Conservation (phyloP, 2,113 vertebrate species). For the Nettapus auritus region DNA sequence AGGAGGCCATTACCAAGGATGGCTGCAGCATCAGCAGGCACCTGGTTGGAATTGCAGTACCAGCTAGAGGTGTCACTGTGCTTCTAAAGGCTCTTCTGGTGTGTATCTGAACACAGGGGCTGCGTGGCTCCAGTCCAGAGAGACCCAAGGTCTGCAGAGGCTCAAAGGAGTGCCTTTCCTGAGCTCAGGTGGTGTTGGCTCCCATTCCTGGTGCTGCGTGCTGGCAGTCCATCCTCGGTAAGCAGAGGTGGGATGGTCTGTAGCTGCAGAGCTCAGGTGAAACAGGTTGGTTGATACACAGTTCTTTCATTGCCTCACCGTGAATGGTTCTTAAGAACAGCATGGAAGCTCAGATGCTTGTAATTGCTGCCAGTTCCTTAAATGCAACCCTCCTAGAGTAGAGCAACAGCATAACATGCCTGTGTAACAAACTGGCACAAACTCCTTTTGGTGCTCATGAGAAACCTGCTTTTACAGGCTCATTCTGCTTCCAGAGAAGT, state of each 20-base stretch:
- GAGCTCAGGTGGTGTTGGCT: neutral
- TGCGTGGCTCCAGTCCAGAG: neutral
- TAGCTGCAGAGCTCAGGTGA: neutral
- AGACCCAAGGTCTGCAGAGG: neutral
- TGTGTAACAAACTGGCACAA: neutral
- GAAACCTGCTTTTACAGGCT: neutral
- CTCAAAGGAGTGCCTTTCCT: neutral
- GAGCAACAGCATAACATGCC: neutral
- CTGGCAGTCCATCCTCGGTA: neutral
- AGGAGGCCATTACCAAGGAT: neutral
- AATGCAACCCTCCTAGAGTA: neutral
- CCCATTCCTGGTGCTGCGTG: neutral
- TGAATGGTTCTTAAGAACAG: neutral
- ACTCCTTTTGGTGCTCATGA: neutral
- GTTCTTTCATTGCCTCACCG: neutral
- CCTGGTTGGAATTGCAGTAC: neutral
- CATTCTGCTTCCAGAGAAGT: accelerated
- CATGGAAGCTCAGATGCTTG: neutral
- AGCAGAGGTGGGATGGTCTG: neutral
- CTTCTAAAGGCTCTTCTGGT: neutral
- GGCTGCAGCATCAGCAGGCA: neutral
- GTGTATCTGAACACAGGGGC: neutral
- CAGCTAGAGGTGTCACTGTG: neutral
- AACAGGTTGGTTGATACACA: neutral
- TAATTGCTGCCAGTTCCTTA: neutral